These are phyloP conservation scores for Cheilosia variabilis DNA, from an alignment of 2,888 invertebrate genomes.

Conservation along the genomic window DNA sequence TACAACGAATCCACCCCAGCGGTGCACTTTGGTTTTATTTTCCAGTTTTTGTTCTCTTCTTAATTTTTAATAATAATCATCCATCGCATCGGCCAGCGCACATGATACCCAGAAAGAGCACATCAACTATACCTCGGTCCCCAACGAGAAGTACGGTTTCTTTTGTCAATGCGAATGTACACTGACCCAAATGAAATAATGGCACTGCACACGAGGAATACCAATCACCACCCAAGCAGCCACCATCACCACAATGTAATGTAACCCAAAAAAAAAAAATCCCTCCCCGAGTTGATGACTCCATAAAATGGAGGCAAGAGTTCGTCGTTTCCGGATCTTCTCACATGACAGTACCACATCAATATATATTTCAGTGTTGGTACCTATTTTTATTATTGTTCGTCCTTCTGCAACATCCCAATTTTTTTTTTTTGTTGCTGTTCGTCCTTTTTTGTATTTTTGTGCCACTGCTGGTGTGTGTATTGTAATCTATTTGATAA, in stretches of 20 bases:
- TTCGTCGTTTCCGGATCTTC: conserved; percentile 53
- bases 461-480: conserved; percentile 49
- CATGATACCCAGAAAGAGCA: conserved; percentile 10
- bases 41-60: conserved; percentile 2
- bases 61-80: conserved; percentile 64
- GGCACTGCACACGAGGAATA: conserved; percentile 57
- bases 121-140: conserved; percentile 19
- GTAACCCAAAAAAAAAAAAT: conserved; percentile 13
- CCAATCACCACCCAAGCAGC: conserved; percentile 48
- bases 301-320: conserved; percentile 49
- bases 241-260: neutral
- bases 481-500: conserved; percentile 69
- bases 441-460: conserved; percentile 9
- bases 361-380: conserved; percentile 33
- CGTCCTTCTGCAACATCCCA: conserved; percentile 11
- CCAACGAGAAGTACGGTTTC: conserved; percentile 29
- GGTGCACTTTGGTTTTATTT: conserved; percentile 24
- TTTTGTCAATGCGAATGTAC: conserved; percentile 52
- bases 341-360: conserved; percentile 61
- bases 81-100: conserved; percentile 20
- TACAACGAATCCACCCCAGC: conserved; percentile 34
- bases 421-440: neutral
- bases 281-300: conserved; percentile 31
- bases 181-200: conserved; percentile 64
- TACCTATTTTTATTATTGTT: neutral